A percentile compares a stretch with the other conserved stretches of the same genome.
Conservation (phyloP, 2,113 vertebrate species). For the Colinus virginianus region DNA sequence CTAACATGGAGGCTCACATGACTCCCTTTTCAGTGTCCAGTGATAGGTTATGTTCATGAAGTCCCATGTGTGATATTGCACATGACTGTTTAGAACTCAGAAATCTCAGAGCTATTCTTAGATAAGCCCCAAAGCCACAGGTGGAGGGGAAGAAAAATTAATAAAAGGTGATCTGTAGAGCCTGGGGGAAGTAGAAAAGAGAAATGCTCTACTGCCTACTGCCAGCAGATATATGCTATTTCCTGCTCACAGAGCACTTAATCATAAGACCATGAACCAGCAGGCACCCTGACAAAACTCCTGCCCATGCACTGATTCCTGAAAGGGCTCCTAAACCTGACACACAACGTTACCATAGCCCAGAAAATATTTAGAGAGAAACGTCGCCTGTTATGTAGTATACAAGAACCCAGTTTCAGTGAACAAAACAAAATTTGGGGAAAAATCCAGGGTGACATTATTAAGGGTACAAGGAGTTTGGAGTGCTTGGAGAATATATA, state of each 20-base stretch:
- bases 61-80: neutral
- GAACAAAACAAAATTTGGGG: neutral
- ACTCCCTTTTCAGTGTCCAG: neutral
- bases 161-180: neutral
- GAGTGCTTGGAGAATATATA: constrained; percentile 17
- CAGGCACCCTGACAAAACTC: neutral
- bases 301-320: neutral
- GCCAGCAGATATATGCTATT: neutral
- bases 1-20: neutral
- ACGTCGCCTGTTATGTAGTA: neutral
- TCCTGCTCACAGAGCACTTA: neutral
- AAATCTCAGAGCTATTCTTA: neutral
- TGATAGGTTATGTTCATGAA: neutral
- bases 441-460: neutral
- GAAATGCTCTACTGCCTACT: neutral
- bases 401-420: neutral
- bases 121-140: neutral
- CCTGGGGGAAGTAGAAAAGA: neutral
- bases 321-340: neutral
- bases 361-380: neutral
- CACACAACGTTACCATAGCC: neutral
- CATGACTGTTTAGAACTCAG: neutral
- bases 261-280: neutral
- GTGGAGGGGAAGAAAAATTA: neutral
- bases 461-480: neutral